Percentiles rank a stretch among this genome's conserved stretches.
phyloP scores from a whole-genome alignment of 2,888 invertebrate species.

The Polyommatus icarus region DNA sequence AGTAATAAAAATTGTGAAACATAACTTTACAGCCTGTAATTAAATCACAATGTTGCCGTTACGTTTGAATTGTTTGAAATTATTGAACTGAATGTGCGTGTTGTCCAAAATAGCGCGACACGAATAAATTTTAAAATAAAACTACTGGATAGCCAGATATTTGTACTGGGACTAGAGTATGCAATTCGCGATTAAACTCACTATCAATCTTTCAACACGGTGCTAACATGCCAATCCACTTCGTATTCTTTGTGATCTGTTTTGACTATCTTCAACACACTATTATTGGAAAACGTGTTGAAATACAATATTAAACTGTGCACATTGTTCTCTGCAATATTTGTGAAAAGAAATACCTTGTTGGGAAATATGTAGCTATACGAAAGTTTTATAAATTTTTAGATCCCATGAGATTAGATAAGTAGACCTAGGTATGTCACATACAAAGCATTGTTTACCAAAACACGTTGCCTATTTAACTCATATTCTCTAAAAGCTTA shows the following conservation, averaged over 20 bases:
- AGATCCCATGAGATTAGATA: too few relatives aligned
- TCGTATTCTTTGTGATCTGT: conserved; percentile 21
- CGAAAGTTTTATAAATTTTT: too few relatives aligned
- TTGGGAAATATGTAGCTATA: too few relatives aligned
- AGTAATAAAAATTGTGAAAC: background rate
- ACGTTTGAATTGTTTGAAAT: conserved; percentile 55
- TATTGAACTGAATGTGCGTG: conserved; percentile 58
- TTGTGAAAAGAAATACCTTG: too few relatives aligned
- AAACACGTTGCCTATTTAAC: background rate
- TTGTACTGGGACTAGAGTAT: conserved; percentile 49
- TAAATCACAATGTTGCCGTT: conserved; percentile 47
- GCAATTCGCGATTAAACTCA: conserved; percentile 46
- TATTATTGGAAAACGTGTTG: conserved; percentile 13
- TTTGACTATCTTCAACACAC: conserved; percentile 21
- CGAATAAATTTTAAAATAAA: conserved; percentile 80
- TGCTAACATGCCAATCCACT: conserved; percentile 36
- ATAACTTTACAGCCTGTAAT: background rate
- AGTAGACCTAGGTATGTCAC: too few relatives aligned
- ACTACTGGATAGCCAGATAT: conserved; percentile 74
- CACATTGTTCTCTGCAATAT: background rate
- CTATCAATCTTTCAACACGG: conserved; percentile 39
- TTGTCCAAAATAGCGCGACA: conserved; percentile 78
- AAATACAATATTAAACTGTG: background rate
- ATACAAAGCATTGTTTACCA: background rate
- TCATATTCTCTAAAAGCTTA: background rate